These are phyloP conservation scores for Agonopterix arenella DNA, from an alignment of 2,888 invertebrate genomes.

Conservation along the genomic window DNA sequence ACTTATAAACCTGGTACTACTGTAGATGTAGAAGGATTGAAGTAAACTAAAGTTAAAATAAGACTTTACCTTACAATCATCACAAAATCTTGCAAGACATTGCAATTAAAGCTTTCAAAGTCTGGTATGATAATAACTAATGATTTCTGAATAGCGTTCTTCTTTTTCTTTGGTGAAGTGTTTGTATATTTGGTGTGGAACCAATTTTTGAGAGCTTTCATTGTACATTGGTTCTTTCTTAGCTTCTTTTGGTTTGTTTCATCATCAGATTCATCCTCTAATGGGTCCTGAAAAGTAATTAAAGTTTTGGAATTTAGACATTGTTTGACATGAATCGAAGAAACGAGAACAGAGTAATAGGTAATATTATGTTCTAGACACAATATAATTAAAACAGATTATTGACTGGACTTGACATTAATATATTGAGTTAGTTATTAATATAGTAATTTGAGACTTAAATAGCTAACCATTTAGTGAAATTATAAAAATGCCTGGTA, in stretches of 20 bases:
- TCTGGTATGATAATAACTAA: constrained; percentile 89
- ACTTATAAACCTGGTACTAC: too few relatives aligned
- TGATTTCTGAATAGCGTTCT: constrained; percentile 40
- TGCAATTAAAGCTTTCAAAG: constrained; percentile 87
- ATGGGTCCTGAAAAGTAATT: constrained; percentile 35
- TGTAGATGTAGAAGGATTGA: too few relatives aligned
- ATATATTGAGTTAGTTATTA: too few relatives aligned
- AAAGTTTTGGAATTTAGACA: too few relatives aligned
- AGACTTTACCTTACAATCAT: constrained; percentile 81
- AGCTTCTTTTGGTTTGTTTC: constrained; percentile 34
- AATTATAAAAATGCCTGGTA: too few relatives aligned
- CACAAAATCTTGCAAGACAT: constrained; percentile 88
- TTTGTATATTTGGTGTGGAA: constrained; percentile 57
- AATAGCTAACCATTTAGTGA: too few relatives aligned
- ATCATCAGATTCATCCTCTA: constrained; percentile 37
- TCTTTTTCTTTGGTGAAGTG: constrained; percentile 44
- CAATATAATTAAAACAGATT: too few relatives aligned
- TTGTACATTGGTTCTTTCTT: constrained; percentile 80
- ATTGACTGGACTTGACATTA: too few relatives aligned
- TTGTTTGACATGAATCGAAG: too few relatives aligned
- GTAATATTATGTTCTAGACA: too few relatives aligned
- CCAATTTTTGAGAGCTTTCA: constrained; percentile 80
- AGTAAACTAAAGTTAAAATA: neutral
- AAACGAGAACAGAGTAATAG: too few relatives aligned
- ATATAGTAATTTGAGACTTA: too few relatives aligned